Base-by-base conservation (phyloP, 2,797 vertebrate species). In the Darevskia mixta region DNA sequence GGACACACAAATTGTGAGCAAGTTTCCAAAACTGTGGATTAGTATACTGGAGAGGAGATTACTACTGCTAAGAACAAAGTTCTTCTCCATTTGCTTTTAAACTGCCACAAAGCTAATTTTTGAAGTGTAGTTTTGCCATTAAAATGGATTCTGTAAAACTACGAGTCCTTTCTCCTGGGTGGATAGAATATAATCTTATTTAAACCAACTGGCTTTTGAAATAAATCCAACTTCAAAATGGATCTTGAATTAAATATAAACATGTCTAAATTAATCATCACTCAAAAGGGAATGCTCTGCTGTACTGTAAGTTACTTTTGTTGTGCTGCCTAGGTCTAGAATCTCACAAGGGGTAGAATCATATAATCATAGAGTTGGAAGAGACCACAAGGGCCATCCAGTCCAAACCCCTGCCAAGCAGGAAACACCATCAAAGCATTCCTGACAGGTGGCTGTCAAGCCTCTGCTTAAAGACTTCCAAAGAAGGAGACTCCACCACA, bases 21-120 rank as follows among this genome's bases (percentile, higher is more conserved):
- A 66, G 23, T 32, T 79, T n/a, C 15, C 0, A 0, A 81, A 82
- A 71, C 72, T 13, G 0, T 0, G 2, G 1, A 0, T 11, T 8
- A 49, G 15, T 0, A 1, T 0, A 69, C 73, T 10, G 61, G 58
- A 73, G 43, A n/a, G 77, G 38, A 8, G 0, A 49, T 79, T 69
- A 49, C 25, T 61, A 27, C 9, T 27, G n/a, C 23, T 81, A 32
- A 66, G 35, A 43, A 15, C n/a, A 82, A 66, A 64, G 35, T 73
- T n/a, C 29, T 66, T 43, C 20, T n/a, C 25, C 15, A 29, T 61
- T 76, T 27, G 13, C 17, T 55, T 84, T 72, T 8, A 58, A 38
- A 55, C 20, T 55, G 41, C 27, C 29, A 27, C 5, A 49, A 66
- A 67, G 58, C 20, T 80, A 38, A 35, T 55, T 80, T 80, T 15